phyloP scores from a whole-genome alignment of 1,140 invertebrate species.

The Danaus plexippus region DNA sequence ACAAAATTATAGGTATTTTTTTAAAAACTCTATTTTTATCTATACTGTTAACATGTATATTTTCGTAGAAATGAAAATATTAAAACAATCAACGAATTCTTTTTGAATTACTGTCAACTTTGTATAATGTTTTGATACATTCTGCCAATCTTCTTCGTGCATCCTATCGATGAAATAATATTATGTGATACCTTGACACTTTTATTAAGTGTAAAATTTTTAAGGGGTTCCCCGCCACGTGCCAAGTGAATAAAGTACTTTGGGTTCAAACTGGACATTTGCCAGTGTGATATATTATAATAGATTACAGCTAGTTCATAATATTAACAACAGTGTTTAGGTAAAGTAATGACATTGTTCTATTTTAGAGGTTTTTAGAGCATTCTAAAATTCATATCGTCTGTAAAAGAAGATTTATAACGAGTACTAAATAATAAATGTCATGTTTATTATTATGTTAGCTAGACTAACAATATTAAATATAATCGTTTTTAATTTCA shows the following conservation, averaged over 20 bases:
- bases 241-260: conserved; percentile 13
- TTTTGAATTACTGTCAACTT: too few species aligned
- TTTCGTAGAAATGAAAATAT: too few species aligned
- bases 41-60: too few species aligned
- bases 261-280: conserved; percentile 18
- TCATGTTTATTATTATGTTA: not conserved
- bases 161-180: not conserved
- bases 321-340: conserved; percentile 6
- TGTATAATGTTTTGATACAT: too few species aligned
- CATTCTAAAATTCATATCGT: too few species aligned
- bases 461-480: not conserved
- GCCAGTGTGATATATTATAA: conserved; percentile 25
- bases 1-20: too few species aligned
- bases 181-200: conserved; percentile 1
- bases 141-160: too few species aligned
- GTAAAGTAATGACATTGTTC: not conserved
- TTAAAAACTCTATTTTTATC: too few species aligned
- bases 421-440: not conserved
- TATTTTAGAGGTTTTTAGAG: too few species aligned
- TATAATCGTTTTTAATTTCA: too few species aligned
- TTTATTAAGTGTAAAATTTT: conserved; percentile 15
- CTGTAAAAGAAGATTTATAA: too few species aligned
- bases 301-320: conserved; percentile 6
- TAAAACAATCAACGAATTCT: too few species aligned
- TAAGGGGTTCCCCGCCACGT: conserved; percentile 28